Conservation (phyloP, 2,113 vertebrate species). For the Fulmarus glacialis region DNA sequence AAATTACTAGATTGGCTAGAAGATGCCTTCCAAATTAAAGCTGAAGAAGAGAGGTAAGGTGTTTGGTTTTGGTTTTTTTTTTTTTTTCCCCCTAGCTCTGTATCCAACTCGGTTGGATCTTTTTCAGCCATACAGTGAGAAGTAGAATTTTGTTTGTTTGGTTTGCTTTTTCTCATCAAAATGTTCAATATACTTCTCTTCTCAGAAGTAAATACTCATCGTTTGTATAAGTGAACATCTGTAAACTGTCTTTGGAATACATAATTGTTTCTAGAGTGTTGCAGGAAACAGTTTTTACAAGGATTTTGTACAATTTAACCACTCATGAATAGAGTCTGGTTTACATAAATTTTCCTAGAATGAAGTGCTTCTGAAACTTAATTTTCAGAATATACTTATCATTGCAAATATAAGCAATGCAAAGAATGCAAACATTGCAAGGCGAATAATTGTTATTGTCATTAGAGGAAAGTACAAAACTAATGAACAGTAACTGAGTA, state of each 20-base stretch:
- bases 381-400: background rate
- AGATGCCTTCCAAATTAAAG: constrained; percentile 97
- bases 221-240: background rate
- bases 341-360: background rate
- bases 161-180: background rate
- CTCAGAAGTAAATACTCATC: background rate
- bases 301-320: background rate
- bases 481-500: background rate
- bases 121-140: background rate
- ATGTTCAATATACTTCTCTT: background rate
- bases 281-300: background rate
- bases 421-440: no score
- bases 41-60: constrained; percentile 89
- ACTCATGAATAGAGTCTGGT: background rate
- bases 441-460: background rate
- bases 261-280: background rate
- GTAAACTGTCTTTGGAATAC: background rate
- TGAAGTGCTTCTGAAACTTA: background rate
- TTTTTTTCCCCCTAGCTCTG: background rate
- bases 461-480: background rate
- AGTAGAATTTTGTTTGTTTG: background rate
- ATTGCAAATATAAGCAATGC: background rate
- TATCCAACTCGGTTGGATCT: background rate
- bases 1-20: constrained; percentile 98
- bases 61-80: background rate